Base-by-base conservation (phyloP, 2,888 invertebrate species). In the Amiota minor region DNA sequence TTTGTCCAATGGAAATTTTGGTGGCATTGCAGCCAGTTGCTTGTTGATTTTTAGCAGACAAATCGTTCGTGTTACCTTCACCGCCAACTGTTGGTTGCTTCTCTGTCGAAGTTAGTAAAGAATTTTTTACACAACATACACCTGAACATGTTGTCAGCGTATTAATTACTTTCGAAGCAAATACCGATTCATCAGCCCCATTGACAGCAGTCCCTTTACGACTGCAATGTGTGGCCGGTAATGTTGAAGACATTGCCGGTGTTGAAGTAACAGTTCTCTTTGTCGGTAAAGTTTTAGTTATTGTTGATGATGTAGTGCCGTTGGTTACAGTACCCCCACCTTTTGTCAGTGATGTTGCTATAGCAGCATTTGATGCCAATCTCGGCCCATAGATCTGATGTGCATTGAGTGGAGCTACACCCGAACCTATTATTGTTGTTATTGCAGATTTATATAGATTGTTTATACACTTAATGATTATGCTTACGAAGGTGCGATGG, bases 401-500 rank as follows among this genome's bases (percentile, higher is more conserved):
- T 70, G 72, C 12, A 59, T 56, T 6, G 55, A 59, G 0, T 59
- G 53, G 1, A 62, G 72, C 1, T 64, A 59, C 45, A 59, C 23
- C 2, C 69, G 70, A 0, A 70, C 61, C 11, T 71, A 72, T 14
- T 71, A 49, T 10, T 74, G 62, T 2, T 68, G 46, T 49, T 72
- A 45, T 20, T 61, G 23, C 4, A 61, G 8, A 35, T n/a, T 6
- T 1, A n/a, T 46, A 23, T 23, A 3, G 35, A n/a, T n/a, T 11
- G 16, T 46, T 23, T 9, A n/a, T 4, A 9, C 0, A 6, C 6
- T 4, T 35, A 6, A 6, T 46, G 64, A 2, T 67, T 71, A 11
- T 68, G 56, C 9, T 76, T 73, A 0, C 73, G 68, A 0, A 70
- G 74, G 11, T 76, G 78, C 65, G 75, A 61, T 18, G 76, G 53